Conservation (phyloP, 2,113 vertebrate genomes). For the Chaenocephalus aceratus region DNA sequence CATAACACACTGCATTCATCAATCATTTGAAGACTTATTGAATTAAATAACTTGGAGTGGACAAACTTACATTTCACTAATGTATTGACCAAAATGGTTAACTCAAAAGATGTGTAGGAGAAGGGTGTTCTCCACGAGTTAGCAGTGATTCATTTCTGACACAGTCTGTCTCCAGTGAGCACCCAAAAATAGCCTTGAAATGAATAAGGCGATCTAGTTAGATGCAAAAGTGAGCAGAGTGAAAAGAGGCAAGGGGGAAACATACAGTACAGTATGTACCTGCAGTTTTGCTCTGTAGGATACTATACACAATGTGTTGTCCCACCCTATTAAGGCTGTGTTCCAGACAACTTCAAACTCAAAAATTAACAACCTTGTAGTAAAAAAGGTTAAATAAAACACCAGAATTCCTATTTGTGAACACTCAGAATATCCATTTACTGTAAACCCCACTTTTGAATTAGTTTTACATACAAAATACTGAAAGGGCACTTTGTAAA, state of each 20-base stretch:
- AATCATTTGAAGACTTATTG: background rate
- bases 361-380: too few relatives aligned
- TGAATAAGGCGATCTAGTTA: background rate
- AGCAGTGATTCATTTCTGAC: background rate
- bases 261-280: background rate
- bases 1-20: background rate
- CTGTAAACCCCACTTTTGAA: too few relatives aligned
- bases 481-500: background rate
- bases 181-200: conserved; percentile 15
- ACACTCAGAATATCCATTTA: too few relatives aligned
- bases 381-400: too few relatives aligned
- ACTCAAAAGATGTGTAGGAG: background rate
- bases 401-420: too few relatives aligned
- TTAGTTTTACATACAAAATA: too few relatives aligned
- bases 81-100: background rate
- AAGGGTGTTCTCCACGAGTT: background rate
- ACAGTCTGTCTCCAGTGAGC: conserved; percentile 2
- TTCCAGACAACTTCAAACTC: too few relatives aligned
- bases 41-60: background rate
- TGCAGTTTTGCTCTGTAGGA: background rate
- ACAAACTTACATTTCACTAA: background rate
- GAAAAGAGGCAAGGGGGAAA: background rate
- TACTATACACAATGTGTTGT: background rate
- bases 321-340: background rate
- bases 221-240: background rate